Base-by-base conservation (phyloP, 2,888 invertebrate species). In the Himalopsyche tibetana region DNA sequence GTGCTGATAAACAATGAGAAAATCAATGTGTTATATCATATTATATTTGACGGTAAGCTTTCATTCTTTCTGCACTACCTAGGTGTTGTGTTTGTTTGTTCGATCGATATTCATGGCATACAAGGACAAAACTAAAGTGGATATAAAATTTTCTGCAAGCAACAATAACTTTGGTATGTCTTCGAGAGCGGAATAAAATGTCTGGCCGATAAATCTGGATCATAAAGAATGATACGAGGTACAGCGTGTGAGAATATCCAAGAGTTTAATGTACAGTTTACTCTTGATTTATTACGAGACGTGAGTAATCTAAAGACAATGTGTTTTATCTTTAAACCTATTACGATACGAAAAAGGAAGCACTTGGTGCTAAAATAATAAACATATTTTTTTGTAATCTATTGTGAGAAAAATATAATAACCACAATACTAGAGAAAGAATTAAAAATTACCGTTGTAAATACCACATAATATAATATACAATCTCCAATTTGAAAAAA, bases 241-340 rank as follows among this genome's bases (percentile, higher is more conserved):
- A 74, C 3, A 38, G 74, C 74, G 74, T 74, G 74, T 74, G 74
- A 74, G 74, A 74, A 74, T 19, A 74, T 36, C 19, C 74, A 38
- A 74, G 28, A 74, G 36, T 74, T 74, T 74, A 74, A 74, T 74
- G 74, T 74, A 74, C 74, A 36, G 74, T 74, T 74, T 74, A 74
- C 36, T 74, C 74, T 74, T 36, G 36, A 74, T 74, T 74, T 74
- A 74, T 74, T 15, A 15, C 11, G 36, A 74, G 36, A 74, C 36
- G 74, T 74, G 74, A 38, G 74, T 36, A 74, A 38, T 74, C 38
- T 74, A 5, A 38, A 74, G 74, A 74, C 74, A 74, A 74, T 74
- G 38, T 74, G 74, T 36, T 38, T 74, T 19, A 74, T 15, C 74
- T 28, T 36, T 3, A 74, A 74, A 36, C 74, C 11, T 74, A 36